These are phyloP conservation scores for Clinocottus analis DNA, from an alignment of 2,113 vertebrate genomes.

Conservation along the genomic window DNA sequence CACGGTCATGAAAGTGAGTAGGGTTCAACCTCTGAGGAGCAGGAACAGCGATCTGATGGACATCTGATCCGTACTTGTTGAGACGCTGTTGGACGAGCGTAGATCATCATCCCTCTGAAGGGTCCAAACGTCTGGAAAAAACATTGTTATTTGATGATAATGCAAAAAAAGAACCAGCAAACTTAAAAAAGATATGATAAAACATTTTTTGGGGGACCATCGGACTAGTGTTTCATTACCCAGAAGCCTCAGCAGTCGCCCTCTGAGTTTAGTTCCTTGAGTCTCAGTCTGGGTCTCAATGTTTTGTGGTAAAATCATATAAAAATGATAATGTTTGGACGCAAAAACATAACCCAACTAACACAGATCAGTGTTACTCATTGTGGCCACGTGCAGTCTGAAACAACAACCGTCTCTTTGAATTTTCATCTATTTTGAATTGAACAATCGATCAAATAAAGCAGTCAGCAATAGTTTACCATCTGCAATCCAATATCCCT, in stretches of 20 bases:
- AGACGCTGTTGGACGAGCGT: background rate
- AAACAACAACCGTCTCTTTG: no score
- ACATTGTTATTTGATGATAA: background rate
- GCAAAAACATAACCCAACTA: background rate
- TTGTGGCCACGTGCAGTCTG: no score
- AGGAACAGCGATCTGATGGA: background rate
- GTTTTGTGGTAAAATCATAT: background rate
- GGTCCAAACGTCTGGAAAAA: background rate
- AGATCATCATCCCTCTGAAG: background rate
- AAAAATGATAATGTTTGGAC: background rate
- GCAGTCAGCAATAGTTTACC: background rate
- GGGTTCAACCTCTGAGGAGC: conserved; percentile 18
- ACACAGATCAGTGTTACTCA: background rate
- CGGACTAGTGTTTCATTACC: background rate
- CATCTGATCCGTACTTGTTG: background rate
- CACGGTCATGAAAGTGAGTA: background rate
- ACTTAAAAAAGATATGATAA: background rate
- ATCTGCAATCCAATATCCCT: background rate
- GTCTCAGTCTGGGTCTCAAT: background rate
- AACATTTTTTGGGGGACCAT: background rate
- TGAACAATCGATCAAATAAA: no score
- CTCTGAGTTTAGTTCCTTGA: background rate
- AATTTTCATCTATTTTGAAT: no score
- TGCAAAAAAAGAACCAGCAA: background rate
- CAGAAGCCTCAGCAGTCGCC: background rate